Evolutionary conservation across 2,888 invertebrate genomes (phyloP), one percentile per base, ranked within the genome.

Genomic region (Oeneis ivallda): DNA sequence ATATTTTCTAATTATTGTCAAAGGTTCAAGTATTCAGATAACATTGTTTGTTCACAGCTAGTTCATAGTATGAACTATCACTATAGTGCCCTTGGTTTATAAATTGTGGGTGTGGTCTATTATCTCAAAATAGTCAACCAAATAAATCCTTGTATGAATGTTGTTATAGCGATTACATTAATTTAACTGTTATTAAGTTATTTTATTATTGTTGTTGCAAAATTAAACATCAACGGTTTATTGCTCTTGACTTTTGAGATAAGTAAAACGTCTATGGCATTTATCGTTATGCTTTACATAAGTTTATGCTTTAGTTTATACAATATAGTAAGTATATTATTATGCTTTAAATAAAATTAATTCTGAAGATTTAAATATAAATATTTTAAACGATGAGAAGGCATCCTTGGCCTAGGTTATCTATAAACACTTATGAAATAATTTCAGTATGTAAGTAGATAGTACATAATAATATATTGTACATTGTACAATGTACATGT

Each of bases 21-120:
- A n/a, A n/a, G n/a, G n/a, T n/a, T n/a, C 13, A 52, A 9, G 11
- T 59, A 15, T 34, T n/a, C 11, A 26, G 58, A 59, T 60, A 60
- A 39, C 62, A 68, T 57, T 65, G 69, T 77, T 54, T 79, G 76
- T 77, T 74, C 70, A 65, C 57, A 41, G 9, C n/a, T n/a, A n/a
- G 66, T 70, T 74, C n/a, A n/a, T n/a, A n/a, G n/a, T n/a, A n/a
- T n/a, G n/a, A n/a, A n/a, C n/a, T n/a, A n/a, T n/a, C n/a, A n/a
- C n/a, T 80, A 79, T 65, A 67, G 59, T 76, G 77, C 80, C 81
- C 79, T 81, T 80, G 67, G 74, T 74, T 70, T 72, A n/a, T n/a
- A 77, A 83, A 81, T 81, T 69, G 77, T 77, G 74, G 73, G 74
- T 71, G 76, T 77, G 72, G 71, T 68, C 74, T 80, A 81, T 8